Conservation (phyloP, 2,113 vertebrate genomes). For the Bubo blakistoni region DNA sequence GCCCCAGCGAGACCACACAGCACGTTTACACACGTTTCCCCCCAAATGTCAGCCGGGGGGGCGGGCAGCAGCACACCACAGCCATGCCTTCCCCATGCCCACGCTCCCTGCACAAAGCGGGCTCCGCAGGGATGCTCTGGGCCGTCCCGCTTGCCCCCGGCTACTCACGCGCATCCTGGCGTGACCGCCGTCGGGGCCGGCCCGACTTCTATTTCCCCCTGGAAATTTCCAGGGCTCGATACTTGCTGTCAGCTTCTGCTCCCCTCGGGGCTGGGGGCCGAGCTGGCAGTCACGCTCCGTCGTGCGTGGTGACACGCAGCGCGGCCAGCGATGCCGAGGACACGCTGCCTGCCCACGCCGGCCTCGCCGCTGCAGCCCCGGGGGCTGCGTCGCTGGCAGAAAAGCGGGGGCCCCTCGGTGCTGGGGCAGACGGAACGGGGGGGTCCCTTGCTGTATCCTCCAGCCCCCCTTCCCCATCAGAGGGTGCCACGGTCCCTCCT, state of each 20-base stretch:
- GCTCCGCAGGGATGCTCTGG: neutral
- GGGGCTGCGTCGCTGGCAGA: too few species aligned
- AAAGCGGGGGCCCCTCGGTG: neutral
- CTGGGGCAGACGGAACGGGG: neutral
- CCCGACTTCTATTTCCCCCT: neutral
- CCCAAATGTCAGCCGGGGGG: fast-evolving
- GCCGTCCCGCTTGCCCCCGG: neutral
- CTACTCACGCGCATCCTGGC: neutral
- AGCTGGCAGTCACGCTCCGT: neutral
- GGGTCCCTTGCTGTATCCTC: neutral
- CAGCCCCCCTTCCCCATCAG: neutral
- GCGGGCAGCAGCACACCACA: neutral
- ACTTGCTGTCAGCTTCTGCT: neutral
- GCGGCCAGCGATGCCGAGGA: neutral
- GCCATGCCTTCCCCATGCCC: neutral
- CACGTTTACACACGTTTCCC: too few species aligned
- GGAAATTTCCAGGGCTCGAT: neutral
- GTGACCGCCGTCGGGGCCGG: neutral
- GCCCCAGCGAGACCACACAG: neutral
- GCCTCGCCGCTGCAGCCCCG: neutral
- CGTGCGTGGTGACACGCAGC: neutral
- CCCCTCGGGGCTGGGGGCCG: neutral
- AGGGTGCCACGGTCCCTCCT: neutral
- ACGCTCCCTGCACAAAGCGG: neutral
- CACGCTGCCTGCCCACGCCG: neutral